Percentiles rank a stretch among this genome's conserved stretches.
Conservation (phyloP, 1,140 invertebrate species). For the Trachymyrmex septentrionalis region DNA sequence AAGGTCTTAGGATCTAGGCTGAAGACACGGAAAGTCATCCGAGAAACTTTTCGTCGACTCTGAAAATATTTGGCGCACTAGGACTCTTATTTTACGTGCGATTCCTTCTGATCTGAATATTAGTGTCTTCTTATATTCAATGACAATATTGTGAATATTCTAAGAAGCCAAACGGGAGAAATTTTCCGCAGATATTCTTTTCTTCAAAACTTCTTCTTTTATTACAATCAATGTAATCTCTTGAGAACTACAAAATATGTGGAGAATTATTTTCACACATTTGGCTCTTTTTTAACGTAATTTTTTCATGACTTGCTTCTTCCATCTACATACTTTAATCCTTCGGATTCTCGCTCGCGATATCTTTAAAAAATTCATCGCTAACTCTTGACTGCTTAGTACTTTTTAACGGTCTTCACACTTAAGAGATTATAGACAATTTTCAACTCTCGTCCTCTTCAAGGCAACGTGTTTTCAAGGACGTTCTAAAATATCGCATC, state of each 20-base stretch:
- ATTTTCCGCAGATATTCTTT: background rate
- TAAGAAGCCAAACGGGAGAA: background rate
- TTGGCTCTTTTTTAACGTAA: background rate
- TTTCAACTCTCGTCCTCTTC: background rate
- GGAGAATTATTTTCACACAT: background rate
- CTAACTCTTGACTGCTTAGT: conserved; percentile 10
- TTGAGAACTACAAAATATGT: background rate
- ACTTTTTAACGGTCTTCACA: conserved; percentile 16
- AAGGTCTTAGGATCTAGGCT: background rate
- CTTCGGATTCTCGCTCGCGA: background rate
- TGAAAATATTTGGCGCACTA: conserved; percentile 7
- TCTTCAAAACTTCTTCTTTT: background rate
- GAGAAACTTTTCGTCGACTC: background rate
- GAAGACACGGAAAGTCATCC: background rate
- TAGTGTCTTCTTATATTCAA: conserved; percentile 16
- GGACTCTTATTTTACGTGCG: background rate
- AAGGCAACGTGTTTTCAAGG: conserved; percentile 7
- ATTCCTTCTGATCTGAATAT: background rate
- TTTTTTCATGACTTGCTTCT: background rate
- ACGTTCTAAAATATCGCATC: conserved; percentile 77
- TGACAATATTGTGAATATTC: conserved; percentile 4
- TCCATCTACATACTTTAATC: background rate
- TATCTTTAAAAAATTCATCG: conserved; percentile 14
- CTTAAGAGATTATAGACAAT: conserved; percentile 57
- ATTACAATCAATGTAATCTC: background rate